phyloP scores from a whole-genome alignment of 1,140 invertebrate genomes.

The Diabrotica virgifera region DNA sequence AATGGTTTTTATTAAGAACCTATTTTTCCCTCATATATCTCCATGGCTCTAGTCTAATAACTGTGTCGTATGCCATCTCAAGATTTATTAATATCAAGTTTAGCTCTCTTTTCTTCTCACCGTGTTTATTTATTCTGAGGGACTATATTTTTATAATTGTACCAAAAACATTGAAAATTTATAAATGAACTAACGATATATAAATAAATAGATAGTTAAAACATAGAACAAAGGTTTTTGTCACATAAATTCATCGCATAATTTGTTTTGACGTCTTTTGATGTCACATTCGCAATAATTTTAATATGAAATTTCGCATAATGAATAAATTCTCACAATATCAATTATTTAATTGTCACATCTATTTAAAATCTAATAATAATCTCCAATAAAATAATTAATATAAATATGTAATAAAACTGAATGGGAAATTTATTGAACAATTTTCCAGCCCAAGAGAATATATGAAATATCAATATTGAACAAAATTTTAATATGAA shows the following conservation, averaged over 20 bases:
- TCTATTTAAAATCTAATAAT: background rate
- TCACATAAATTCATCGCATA: background rate
- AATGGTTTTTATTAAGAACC: too few species aligned
- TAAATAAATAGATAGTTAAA: too few species aligned
- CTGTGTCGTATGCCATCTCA: too few species aligned
- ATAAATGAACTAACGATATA: too few species aligned
- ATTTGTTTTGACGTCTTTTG: background rate
- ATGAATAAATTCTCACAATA: background rate
- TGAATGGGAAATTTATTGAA: background rate
- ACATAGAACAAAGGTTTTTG: too few species aligned
- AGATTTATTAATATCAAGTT: too few species aligned
- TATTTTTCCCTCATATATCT: too few species aligned
- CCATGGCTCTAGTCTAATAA: too few species aligned
- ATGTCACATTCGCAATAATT: background rate
- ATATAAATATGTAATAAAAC: constrained; percentile 3
- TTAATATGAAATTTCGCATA: constrained; percentile 3
- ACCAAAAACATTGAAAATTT: too few species aligned
- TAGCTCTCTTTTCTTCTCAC: too few species aligned
- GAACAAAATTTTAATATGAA: background rate
- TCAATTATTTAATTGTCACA: background rate
- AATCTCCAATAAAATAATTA: background rate
- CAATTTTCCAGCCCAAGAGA: background rate
- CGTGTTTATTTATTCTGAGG: too few species aligned
- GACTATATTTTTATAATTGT: too few species aligned
- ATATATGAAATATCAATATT: background rate